These are phyloP conservation scores for Clostera curtula DNA, from an alignment of 2,888 invertebrate genomes.

Conservation along the genomic window DNA sequence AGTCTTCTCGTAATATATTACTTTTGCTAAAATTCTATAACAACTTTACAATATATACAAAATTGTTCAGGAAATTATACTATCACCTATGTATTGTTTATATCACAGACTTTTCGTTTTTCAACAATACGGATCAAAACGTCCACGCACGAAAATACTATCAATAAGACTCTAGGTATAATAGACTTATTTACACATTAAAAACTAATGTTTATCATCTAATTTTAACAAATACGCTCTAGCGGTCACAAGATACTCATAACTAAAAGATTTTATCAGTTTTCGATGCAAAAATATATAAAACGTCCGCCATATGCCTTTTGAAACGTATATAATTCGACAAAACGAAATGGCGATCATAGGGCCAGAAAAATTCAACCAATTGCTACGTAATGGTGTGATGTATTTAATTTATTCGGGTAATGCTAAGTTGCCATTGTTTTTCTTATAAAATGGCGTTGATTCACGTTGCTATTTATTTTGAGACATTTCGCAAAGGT, in stretches of 20 bases:
- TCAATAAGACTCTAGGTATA: slow-evolving; percentile 68
- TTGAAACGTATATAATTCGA: slow-evolving; percentile 59
- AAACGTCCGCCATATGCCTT: slow-evolving; percentile 76
- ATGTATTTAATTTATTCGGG: slow-evolving; percentile 31
- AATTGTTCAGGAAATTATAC: slow-evolving; percentile 68
- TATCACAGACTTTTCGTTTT: slow-evolving; percentile 78
- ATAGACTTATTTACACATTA: slow-evolving; percentile 74
- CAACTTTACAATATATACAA: slow-evolving; percentile 72
- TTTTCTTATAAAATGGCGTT: slow-evolving; percentile 46
- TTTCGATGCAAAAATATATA: slow-evolving; percentile 76
- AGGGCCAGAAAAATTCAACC: slow-evolving; percentile 1
- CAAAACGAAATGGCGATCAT: slow-evolving; percentile 25
- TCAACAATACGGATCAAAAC: slow-evolving; percentile 76
- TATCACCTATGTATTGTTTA: slow-evolving; percentile 74
- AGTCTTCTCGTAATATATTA: slow-evolving; percentile 72
- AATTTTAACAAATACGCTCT: slow-evolving; percentile 71
- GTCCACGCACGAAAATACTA: slow-evolving; percentile 74
- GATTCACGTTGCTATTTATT: slow-evolving; percentile 23
- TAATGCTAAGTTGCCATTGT: slow-evolving; percentile 62
- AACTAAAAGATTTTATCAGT: slow-evolving; percentile 75
- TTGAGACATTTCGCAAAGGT: background rate
- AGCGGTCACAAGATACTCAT: slow-evolving; percentile 73
- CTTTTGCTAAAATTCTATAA: slow-evolving; percentile 67
- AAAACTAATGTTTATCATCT: slow-evolving; percentile 71
- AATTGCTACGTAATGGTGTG: slow-evolving; percentile 7